These are phyloP conservation scores for Pycnomerus fuliginosus DNA, from an alignment of 2,888 invertebrate species.

Conservation along the genomic window DNA sequence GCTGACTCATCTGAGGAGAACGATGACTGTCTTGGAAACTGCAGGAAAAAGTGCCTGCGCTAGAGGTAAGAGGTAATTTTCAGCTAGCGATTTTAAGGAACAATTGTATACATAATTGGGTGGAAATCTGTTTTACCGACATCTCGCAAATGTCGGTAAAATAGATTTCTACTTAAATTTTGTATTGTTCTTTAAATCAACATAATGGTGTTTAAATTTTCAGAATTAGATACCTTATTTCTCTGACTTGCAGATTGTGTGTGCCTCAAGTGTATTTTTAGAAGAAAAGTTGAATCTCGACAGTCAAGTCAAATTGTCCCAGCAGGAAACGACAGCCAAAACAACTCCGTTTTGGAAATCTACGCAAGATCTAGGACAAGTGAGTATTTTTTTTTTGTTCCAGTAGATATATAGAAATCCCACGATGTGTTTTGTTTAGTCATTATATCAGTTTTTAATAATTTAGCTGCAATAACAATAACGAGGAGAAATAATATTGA, in stretches of 20 bases:
- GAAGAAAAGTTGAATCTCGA: neutral
- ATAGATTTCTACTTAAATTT: neutral
- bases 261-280: conserved; percentile 3
- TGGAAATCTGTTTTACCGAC: neutral
- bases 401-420: neutral
- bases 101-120: neutral
- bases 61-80: neutral
- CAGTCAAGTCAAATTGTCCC: neutral
- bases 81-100: neutral
- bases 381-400: neutral
- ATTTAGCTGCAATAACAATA: too few species aligned
- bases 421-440: neutral
- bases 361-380: neutral
- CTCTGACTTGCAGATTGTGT: conserved; percentile 4
- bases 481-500: neutral
- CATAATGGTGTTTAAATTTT: neutral
- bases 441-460: neutral
- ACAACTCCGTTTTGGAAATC: conserved; percentile 1
- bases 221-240: neutral
- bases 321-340: neutral
- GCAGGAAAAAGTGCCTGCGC: neutral
- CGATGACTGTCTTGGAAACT: neutral
- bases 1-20: conserved; percentile 37
- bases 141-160: neutral
- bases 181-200: neutral